Evolutionary conservation across 2,888 invertebrate genomes (phyloP).

Genomic region (Hemithea aestivaria): DNA sequence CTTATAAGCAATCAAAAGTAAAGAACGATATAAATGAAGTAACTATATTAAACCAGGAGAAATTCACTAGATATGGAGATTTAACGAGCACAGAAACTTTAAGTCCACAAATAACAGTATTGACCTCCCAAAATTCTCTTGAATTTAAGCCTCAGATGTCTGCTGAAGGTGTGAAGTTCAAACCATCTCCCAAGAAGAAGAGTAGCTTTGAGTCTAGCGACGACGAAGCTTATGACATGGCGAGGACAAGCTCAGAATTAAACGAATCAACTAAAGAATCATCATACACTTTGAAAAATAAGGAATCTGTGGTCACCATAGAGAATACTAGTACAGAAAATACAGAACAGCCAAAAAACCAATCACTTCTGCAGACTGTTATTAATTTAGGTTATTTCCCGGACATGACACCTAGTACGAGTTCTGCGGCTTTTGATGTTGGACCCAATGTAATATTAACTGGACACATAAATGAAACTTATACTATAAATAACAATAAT

Average conservation of each 20-base stretch:
- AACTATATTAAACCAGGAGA: conserved; percentile 18
- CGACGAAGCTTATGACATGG: conserved; percentile 34
- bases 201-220: conserved; percentile 26
- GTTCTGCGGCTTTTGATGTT: conserved; percentile 21
- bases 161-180: no score
- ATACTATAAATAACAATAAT: conserved; percentile 20
- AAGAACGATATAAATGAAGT: conserved; percentile 15
- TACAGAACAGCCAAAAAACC: conserved; percentile 8
- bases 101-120: conserved; percentile 10
- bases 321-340: neutral
- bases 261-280: conserved; percentile 31
- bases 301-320: conserved; percentile 13
- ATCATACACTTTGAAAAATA: conserved; percentile 27
- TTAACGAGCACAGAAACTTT: conserved; percentile 33
- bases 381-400: conserved; percentile 41
- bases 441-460: conserved; percentile 30
- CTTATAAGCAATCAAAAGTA: conserved; percentile 29
- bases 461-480: conserved; percentile 21
- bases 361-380: conserved; percentile 35
- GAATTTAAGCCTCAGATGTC: no score
- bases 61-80: conserved; percentile 19
- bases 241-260: conserved; percentile 40
- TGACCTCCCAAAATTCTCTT: conserved; percentile 22
- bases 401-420: conserved; percentile 32
- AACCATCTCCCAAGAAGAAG: conserved; percentile 20